Evolutionary conservation across 2,888 invertebrate genomes (phyloP), one percentile per base, ranked within the genome.

Genomic region (Lithosia quadra): DNA sequence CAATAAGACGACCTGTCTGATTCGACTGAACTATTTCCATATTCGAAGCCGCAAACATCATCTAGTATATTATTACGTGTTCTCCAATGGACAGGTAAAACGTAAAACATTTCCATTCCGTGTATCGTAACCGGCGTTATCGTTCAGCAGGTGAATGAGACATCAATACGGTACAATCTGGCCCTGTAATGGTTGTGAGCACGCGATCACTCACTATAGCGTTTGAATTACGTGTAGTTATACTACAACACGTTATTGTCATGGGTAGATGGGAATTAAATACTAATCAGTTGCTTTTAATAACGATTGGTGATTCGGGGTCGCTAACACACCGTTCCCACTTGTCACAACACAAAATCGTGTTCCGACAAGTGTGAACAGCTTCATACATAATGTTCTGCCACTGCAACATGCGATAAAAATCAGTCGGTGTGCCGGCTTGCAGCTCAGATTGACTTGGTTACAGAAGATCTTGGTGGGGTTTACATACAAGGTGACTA

Each of bases 111-210:
- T 43, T 53, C 59, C 57, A 63, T 56, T 63, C 63, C 33, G 65
- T 69, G 58, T 65, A 49, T 66, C 24, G 65, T 33, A 53, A 62
- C 9, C 55, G 63, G 49, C 33, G 64, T 65, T 69, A 69, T 69
- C 69, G 72, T 57, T 24, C 58, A 21, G 36, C 34, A 34, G 62
- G 65, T 77, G 78, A 85, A 80, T 81, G 78, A 84, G 84, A 85
- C 83, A 81, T 84, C 84, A 83, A 79, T 81, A 77, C 73, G 68
- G 74, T 59, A 67, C 76, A 75, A 77, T 75, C 78, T 74, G 67
- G 77, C 75, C 72, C 65, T 75, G 70, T 80, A 84, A 80, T 79
- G 82, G 71, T 56, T 33, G 36, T n/a, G 33, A 22, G 65, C 85
- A 85, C 84, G 85, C 85, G 69, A 84, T 67, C 70, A 21, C 65